Conservation (phyloP, 2,888 invertebrate species). For the Protonemura montana region DNA sequence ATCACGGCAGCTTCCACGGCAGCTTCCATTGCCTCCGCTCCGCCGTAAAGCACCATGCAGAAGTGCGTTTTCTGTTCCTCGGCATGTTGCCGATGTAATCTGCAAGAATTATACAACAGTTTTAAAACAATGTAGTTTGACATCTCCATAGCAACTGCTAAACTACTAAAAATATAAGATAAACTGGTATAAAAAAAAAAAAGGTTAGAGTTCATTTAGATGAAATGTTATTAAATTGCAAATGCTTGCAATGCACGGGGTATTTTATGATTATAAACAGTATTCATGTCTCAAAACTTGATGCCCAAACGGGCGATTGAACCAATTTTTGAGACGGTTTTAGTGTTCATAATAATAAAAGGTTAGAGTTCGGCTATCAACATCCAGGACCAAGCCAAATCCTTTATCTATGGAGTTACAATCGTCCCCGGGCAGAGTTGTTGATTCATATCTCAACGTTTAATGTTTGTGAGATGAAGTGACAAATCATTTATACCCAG, state of each 20-base stretch:
- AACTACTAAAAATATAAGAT: neutral
- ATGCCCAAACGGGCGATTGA: no score
- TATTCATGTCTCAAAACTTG: no score
- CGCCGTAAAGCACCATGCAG: neutral
- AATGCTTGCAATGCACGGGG: no score
- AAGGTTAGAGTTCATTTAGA: no score
- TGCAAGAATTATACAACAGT: neutral
- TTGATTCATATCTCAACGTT: neutral
- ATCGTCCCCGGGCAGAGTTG: neutral
- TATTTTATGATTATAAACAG: no score
- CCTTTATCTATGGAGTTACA: neutral
- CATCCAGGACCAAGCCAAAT: no score
- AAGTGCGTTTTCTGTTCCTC: conserved; percentile 17
- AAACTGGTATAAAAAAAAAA: neutral
- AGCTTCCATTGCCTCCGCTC: conserved; percentile 18
- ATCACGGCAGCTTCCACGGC: no score
- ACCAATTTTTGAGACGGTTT: no score
- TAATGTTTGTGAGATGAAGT: neutral
- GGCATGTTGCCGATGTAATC: neutral
- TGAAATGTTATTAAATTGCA: no score
- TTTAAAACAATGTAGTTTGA: conserved; percentile 7
- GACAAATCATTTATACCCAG: neutral
- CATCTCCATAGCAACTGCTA: neutral
- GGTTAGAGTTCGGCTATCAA: conserved; percentile 1
- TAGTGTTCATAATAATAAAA: no score